Percentiles rank a stretch among this genome's conserved stretches.
Evolutionary conservation across 2,888 invertebrate genomes (phyloP).

Genomic region (Melanotus villosus): DNA sequence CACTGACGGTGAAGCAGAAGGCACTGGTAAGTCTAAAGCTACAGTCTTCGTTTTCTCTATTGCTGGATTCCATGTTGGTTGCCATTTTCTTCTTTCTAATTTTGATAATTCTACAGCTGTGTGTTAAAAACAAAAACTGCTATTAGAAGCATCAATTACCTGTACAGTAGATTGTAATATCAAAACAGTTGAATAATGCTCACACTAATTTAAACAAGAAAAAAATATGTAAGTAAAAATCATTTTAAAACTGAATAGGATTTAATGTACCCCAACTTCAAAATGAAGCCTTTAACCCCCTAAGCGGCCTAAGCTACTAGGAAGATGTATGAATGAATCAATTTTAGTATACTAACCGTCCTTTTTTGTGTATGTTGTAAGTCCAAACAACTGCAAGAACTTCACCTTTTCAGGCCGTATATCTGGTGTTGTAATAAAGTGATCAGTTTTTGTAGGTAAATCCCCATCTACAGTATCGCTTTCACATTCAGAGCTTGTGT

Average conservation of each 20-base stretch:
- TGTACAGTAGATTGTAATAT: no score
- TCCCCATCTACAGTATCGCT: constrained; percentile 69
- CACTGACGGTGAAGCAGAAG: constrained; percentile 69
- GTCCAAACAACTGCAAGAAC: constrained; percentile 75
- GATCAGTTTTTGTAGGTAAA: constrained; percentile 72
- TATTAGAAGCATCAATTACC: neutral
- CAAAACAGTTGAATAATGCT: no score
- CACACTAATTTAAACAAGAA: no score
- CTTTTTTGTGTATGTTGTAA: constrained; percentile 74
- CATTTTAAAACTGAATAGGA: no score
- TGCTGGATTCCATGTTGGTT: constrained; percentile 65
- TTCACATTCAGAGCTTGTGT: constrained; percentile 69
- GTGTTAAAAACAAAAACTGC: constrained; percentile 46
- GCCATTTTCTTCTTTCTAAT: constrained; percentile 72
- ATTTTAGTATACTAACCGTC: constrained; percentile 75
- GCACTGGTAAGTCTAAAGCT: constrained; percentile 69
- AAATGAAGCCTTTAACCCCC: no score
- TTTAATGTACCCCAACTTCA: no score
- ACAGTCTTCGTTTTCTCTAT: constrained; percentile 57
- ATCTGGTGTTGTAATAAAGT: constrained; percentile 67
- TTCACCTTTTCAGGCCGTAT: constrained; percentile 71
- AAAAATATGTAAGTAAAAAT: no score
- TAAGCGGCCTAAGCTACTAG: no score
- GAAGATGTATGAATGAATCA: no score
- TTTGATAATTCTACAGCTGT: constrained; percentile 74